Evolutionary conservation across 2,888 invertebrate species (phyloP), one percentile per base, ranked within the genome.

Genomic region (Dione juno): DNA sequence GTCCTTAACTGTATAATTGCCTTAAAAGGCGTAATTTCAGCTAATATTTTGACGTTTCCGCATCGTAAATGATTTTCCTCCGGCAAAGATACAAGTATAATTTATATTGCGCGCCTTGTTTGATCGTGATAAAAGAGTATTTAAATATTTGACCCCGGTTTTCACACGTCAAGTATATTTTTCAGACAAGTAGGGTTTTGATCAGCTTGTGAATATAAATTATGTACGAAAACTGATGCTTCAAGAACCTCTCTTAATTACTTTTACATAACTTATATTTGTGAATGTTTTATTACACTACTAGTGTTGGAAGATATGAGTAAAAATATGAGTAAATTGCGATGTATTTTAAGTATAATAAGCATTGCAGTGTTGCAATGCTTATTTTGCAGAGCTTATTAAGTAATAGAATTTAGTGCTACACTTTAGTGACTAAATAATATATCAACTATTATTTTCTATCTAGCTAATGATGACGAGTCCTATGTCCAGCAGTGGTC

Each of bases 61-160:
- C 53, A 35, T 19, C 66, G 13, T 43, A 66, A 54, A 45, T 58
- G 37, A 66, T 58, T 66, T 66, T 16, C 35, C 57, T 37, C 57
- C 66, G 66, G 66, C 53, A 21, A 54, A 66, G 45, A 66, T 57
- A 57, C 66, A 57, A 45, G 28, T 66, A 58, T 11, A 66, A 66
- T 45, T 54, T 57, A 57, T 66, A 43, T 48, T 19, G 16, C 28
- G 45, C 37, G 37, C 54, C 57, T 58, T 57, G 45, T 48, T 66
- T 66, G 48, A 45, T 66, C 57, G 21, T 37, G 16, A 54, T 54
- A 35, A 35, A 37, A 16, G 54, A 16, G 37, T 37, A 35, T 54
- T 54, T 54, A n/a, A 54, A 54, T 54, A 54, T 54, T 37, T 37
- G 37, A 54, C 54, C 35, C 37, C 16, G 16, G 37, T 11, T 54